Base-by-base conservation (phyloP, 2,113 vertebrate genomes). In the Oreotrochilus melanogaster region DNA sequence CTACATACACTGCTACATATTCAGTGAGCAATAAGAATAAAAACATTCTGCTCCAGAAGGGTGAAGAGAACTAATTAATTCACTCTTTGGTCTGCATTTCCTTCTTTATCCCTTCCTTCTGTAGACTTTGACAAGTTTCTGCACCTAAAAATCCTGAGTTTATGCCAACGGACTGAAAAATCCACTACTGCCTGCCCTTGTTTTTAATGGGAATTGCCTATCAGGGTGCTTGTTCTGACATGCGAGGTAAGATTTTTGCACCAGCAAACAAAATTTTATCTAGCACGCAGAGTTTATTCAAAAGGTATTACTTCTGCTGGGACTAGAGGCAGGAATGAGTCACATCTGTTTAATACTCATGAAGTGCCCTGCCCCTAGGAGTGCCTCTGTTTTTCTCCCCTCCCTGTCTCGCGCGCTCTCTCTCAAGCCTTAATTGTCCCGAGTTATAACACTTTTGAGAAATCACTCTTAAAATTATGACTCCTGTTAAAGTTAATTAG, bases 341-440 rank as follows among this genome's bases (percentile, higher is more conserved):
- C 98, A 98, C 42, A 5, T 65, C 76, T 71, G 65, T 81, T 96
- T 70, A 75, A 86, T 60, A 91, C 67, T 53, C 87, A 91, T 78
- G 72, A 82, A 60, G 88, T 69, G 96, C 97, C 97, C 97, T 95
- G 86, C 98, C 98, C 97, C 93, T 96, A 95, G 98, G 98, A 73
- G 96, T 80, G 95, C 94, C 94, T 93, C 91, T 90, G 71, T 94
- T 97, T 96, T 91, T 80, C 84, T 94, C 91, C 85, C 92, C 91
- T 82, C 78, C 93, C 87, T 93, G 91, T 92, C 95, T 92, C 69
- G 18, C 61, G 1, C 35, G 1, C 92, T 83, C 39, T 79, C 95
- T 97, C 89, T 94, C 92, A 96, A 92, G 92, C 73, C 79, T 90
- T 96, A 93, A 92, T 94, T 71, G 94, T 93, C 87, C 87, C 85